These are phyloP conservation scores for Colletes gigas DNA, from an alignment of 1,140 invertebrate species.

Conservation along the genomic window DNA sequence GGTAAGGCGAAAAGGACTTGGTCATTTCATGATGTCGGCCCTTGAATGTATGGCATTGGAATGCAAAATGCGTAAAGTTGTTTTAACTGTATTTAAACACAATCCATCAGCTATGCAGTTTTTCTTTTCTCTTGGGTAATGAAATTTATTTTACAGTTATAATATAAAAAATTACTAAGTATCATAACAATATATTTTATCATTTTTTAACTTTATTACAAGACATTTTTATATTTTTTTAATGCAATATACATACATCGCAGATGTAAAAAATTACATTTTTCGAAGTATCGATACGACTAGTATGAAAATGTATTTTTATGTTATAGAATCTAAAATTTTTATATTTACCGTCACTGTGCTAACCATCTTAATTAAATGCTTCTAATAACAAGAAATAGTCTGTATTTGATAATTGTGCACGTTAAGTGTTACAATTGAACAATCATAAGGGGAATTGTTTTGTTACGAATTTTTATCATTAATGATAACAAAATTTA, in stretches of 20 bases:
- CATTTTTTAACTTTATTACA: slow-evolving; percentile 1
- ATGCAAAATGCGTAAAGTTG: slow-evolving; percentile 88
- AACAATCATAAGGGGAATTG: slow-evolving; percentile 4
- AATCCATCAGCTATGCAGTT: slow-evolving; percentile 87
- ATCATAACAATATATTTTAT: not conserved
- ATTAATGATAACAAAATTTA: not conserved
- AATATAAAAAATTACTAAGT: not conserved
- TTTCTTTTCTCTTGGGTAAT: slow-evolving; percentile 87
- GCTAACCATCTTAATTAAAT: not conserved
- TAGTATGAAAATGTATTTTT: slow-evolving; percentile 46
- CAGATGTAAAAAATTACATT: slow-evolving; percentile 50
- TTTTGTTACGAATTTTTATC: not conserved
- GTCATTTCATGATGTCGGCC: slow-evolving; percentile 90
- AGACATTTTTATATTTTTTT: slow-evolving; percentile 9
- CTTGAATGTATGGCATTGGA: slow-evolving; percentile 88
- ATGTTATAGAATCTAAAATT: not conserved
- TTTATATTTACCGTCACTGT: slow-evolving; percentile 8
- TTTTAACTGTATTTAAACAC: slow-evolving; percentile 91
- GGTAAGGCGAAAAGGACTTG: slow-evolving; percentile 87
- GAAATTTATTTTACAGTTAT: not conserved
- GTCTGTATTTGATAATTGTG: not conserved
- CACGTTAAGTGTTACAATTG: not conserved
- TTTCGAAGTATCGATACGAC: slow-evolving; percentile 39
- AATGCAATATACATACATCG: slow-evolving; percentile 29
- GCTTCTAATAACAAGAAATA: not conserved